phyloP scores from a whole-genome alignment of 2,888 invertebrate species.

The Eucriotettix oculatus region DNA sequence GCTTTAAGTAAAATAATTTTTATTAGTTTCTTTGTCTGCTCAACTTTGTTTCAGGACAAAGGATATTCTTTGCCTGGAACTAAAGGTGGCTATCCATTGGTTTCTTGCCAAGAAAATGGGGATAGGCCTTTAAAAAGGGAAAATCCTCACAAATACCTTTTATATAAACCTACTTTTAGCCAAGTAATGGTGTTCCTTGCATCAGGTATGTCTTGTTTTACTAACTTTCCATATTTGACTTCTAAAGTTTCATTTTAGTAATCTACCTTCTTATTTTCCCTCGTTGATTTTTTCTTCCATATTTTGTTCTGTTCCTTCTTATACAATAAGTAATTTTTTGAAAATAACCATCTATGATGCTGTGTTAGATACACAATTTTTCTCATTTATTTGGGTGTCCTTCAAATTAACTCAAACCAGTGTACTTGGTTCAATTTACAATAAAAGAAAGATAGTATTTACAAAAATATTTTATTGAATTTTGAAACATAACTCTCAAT shows the following conservation, averaged over 20 bases:
- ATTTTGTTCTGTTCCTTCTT: not conserved
- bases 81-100: slow-evolving; percentile 28
- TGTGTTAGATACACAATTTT: no score
- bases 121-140: slow-evolving; percentile 52
- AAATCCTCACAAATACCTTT: slow-evolving; percentile 92
- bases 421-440: no score
- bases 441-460: no score
- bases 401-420: no score
- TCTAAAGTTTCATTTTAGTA: no score
- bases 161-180: slow-evolving; percentile 87
- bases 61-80: slow-evolving; percentile 23
- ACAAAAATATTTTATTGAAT: no score
- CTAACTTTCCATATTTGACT: no score
- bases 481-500: no score
- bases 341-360: not conserved
- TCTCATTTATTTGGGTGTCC: no score
- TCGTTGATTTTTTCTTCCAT: not conserved
- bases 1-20: not conserved
- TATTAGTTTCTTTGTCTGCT: no score
- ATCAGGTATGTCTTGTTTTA: slow-evolving; percentile 24
- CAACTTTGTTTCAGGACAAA: slow-evolving; percentile 18
- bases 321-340: not conserved
- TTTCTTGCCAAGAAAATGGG: slow-evolving; percentile 44
- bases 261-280: not conserved
- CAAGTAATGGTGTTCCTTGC: slow-evolving; percentile 87